Evolutionary conservation across 2,797 vertebrate species (phyloP), one percentile per base, ranked within the genome.

Genomic region (Distichodus sexfasciatus): DNA sequence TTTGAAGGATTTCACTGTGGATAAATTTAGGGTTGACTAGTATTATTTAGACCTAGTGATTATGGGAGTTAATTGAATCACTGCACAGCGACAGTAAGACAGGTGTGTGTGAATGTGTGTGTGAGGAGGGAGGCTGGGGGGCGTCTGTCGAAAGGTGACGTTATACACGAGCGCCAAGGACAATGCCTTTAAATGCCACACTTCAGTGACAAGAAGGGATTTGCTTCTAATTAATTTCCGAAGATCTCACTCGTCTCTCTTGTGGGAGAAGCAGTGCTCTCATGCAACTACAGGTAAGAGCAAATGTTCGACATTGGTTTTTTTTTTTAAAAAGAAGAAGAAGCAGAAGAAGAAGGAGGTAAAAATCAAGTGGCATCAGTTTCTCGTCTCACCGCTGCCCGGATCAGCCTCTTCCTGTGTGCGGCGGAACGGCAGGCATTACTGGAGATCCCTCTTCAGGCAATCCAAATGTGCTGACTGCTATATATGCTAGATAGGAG

Each of bases 221-320:
- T 91, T 91, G 86, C 82, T 81, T 86, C 77, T 90, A 91, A 91
- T 91, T 89, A 88, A 89, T 90, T 88, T 87, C 81, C 79, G 84
- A 87, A 90, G 82, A 90, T 89, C 86, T 82, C 78, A 68, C 76
- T 82, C 70, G 54, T 19, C 38, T 76, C 68, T 79, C 80, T 79
- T 80, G 62, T 78, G 73, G 82, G 83, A 84, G 76, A 74, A 78
- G 73, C 69, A 83, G 82, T 79, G 75, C 84, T 85, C 84, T 87
- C 77, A 75, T 82, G 74, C 74, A 66, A 72, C 75, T 79, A 79
- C 81, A 79, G 75, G 81, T 75, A 72, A 41, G 75, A 84, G 82
- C 78, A 83, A 85, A 81, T 87, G 83, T 83, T 86, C 82, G 77
- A 72, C 81, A 85, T 85, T 83, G 82, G 85, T 85, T n/a, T n/a